Percentiles rank a stretch among this genome's conserved stretches.
These are phyloP conservation scores for Tautogolabrus adspersus DNA, from an alignment of 2,113 vertebrate genomes.

Conservation along the genomic window DNA sequence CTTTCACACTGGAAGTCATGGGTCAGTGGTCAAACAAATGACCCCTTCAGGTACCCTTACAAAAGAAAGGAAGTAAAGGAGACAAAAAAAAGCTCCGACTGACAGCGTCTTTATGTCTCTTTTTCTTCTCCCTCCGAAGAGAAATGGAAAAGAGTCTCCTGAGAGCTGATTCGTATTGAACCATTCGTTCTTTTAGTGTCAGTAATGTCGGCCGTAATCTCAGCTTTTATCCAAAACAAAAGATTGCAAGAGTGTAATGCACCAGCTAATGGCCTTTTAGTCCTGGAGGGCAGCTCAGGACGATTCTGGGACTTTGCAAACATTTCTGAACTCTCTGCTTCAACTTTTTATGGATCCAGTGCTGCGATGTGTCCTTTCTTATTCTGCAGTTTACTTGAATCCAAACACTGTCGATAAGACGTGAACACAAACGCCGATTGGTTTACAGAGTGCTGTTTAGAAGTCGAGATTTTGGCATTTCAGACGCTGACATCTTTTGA, in stretches of 20 bases:
- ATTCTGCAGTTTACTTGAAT: too few species aligned
- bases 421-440: too few species aligned
- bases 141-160: constrained; percentile 9
- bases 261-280: constrained; percentile 43
- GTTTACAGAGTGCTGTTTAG: too few species aligned
- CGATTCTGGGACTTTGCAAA: not conserved
- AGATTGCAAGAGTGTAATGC: constrained; percentile 19
- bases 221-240: constrained; percentile 42
- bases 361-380: too few species aligned
- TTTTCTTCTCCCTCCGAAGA: not conserved
- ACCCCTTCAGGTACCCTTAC: constrained; percentile 56
- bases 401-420: too few species aligned
- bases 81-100: not conserved
- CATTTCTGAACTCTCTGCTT: not conserved
- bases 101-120: constrained; percentile 10
- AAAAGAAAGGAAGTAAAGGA: constrained; percentile 55
- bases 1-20: constrained; percentile 54
- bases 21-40: constrained; percentile 33
- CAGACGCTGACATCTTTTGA: too few species aligned
- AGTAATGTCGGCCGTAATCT: constrained; percentile 21
- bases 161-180: constrained; percentile 22
- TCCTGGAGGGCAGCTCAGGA: not conserved
- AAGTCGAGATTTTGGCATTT: too few species aligned
- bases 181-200: constrained; percentile 31
- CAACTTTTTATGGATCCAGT: not conserved